A percentile compares a stretch with the other conserved stretches of the same genome.
These are phyloP conservation scores for Nannoperca australis DNA, from an alignment of 2,797 vertebrate species.

Conservation along the genomic window DNA sequence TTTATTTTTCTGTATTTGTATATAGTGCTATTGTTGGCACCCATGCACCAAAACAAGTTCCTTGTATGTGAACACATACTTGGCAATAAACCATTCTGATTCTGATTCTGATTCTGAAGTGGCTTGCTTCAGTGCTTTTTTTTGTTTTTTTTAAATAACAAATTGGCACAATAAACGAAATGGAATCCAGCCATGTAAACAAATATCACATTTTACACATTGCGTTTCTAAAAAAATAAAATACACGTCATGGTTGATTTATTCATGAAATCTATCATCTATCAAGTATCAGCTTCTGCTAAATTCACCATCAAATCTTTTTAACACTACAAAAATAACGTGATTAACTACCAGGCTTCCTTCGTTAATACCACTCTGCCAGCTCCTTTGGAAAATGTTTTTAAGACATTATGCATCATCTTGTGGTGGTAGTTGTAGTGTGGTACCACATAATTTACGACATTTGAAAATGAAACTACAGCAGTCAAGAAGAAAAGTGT, in stretches of 20 bases:
- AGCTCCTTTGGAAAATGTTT: neutral
- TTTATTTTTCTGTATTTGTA: too few species aligned
- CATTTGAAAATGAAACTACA: neutral
- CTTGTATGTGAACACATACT: too few species aligned
- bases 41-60: too few species aligned
- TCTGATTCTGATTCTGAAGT: too few species aligned
- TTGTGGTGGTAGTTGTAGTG: conserved; percentile 4
- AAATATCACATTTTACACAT: conserved; percentile 9
- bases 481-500: conserved; percentile 1
- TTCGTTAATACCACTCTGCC: neutral
- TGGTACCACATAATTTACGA: neutral
- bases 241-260: neutral
- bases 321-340: neutral
- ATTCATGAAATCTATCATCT: neutral
- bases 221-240: conserved; percentile 10
- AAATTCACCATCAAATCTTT: neutral
- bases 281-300: neutral
- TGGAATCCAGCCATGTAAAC: conserved; percentile 20
- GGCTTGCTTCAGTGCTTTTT: too few species aligned
- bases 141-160: neutral
- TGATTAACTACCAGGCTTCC: neutral
- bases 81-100: too few species aligned
- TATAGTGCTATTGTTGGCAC: too few species aligned
- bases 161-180: conserved; percentile 1
- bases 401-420: conserved; percentile 4